Evolutionary conservation across 1,140 invertebrate genomes (phyloP).

Genomic region (Bombus terrestris): DNA sequence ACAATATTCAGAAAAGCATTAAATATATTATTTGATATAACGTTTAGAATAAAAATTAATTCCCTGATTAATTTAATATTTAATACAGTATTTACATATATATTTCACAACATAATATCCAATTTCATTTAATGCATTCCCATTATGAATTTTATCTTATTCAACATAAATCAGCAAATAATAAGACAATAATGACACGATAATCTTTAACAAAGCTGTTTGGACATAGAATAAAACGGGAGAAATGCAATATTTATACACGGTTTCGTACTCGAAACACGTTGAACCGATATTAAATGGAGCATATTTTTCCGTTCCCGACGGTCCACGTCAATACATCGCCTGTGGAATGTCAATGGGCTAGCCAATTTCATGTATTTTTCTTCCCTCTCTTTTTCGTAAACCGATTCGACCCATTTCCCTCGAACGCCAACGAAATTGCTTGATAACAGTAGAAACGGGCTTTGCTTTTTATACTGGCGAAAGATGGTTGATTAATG

Average conservation of each 20-base stretch:
- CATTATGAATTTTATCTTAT: not conserved
- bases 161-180: not conserved
- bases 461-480: not conserved
- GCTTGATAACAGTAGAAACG: not conserved
- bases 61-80: not conserved
- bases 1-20: not conserved
- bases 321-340: conserved; percentile 17
- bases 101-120: not conserved
- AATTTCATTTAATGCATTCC: not conserved
- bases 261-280: conserved; percentile 5
- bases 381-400: not conserved
- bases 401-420: not conserved
- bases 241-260: not conserved
- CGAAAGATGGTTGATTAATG: conserved; percentile 15
- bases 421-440: conserved; percentile 13
- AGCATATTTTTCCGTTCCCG: conserved; percentile 16
- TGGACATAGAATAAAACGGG: not conserved
- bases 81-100: not conserved
- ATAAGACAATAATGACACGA: not conserved
- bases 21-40: not conserved
- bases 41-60: not conserved
- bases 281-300: conserved; percentile 26
- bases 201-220: not conserved
- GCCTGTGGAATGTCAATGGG: conserved; percentile 8
- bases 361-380: not conserved